These are phyloP conservation scores for Serinus canaria DNA, from an alignment of 2,113 vertebrate species.

Conservation along the genomic window DNA sequence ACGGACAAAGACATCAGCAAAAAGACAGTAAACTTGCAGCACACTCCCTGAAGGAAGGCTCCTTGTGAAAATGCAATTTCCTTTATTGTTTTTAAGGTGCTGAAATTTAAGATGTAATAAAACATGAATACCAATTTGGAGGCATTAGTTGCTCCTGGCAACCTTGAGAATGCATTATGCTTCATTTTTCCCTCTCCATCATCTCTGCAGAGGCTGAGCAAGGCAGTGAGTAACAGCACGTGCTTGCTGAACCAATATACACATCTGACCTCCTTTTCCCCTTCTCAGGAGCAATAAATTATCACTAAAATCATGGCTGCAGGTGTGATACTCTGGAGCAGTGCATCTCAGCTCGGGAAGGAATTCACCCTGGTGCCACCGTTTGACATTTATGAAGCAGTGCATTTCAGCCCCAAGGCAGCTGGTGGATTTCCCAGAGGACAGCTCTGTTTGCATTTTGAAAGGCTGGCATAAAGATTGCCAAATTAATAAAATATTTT, in stretches of 20 bases:
- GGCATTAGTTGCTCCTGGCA: slow-evolving; percentile 64
- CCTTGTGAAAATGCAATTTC: slow-evolving; percentile 67
- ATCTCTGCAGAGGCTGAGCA: slow-evolving; percentile 21
- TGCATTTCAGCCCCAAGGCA: slow-evolving; percentile 3
- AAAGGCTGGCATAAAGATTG: slow-evolving; percentile 38
- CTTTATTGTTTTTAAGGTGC: slow-evolving; percentile 72
- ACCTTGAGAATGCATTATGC: slow-evolving; percentile 61
- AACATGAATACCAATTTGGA: slow-evolving; percentile 67
- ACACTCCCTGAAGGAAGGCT: slow-evolving; percentile 55
- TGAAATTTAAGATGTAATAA: slow-evolving; percentile 68
- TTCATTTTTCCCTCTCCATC: slow-evolving; percentile 48
- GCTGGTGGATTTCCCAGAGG: slow-evolving; percentile 1
- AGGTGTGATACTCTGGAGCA: not conserved
- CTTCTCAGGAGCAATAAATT: slow-evolving; percentile 58
- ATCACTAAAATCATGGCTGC: slow-evolving; percentile 24
- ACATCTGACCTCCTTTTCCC: slow-evolving; percentile 44
- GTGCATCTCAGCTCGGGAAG: not conserved
- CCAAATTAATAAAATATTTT: slow-evolving; percentile 59
- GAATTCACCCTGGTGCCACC: not conserved
- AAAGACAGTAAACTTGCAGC: slow-evolving; percentile 29
- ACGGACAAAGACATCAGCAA: slow-evolving; percentile 16
- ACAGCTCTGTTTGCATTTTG: slow-evolving; percentile 50
- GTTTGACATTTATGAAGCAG: slow-evolving; percentile 27
- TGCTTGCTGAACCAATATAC: not conserved
- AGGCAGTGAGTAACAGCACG: not conserved